Conservation (phyloP, 2,888 invertebrate genomes). For the Spialia ferax region DNA sequence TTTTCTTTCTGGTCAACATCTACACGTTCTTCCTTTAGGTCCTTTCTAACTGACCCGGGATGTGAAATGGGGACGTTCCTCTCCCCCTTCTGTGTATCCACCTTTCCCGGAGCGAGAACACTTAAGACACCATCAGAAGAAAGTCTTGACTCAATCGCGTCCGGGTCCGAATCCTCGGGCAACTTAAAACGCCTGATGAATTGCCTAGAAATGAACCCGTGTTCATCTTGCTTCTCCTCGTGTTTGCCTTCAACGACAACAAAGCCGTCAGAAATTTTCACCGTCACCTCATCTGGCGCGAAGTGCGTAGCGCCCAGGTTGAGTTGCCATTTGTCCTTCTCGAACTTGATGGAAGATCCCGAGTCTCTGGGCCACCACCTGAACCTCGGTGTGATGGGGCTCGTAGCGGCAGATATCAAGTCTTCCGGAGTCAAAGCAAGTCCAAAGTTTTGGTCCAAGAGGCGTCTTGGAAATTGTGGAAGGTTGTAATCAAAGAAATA, state of each 20-base stretch:
- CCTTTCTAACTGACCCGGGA: constrained; percentile 83
- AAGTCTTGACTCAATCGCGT: constrained; percentile 89
- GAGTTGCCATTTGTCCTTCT: constrained; percentile 88
- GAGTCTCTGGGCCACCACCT: constrained; percentile 75
- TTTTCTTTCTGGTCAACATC: too few relatives aligned
- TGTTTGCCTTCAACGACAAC: constrained; percentile 93
- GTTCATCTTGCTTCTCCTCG: constrained; percentile 91
- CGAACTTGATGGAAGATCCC: constrained; percentile 80
- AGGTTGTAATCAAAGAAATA: constrained; percentile 69
- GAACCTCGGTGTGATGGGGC: constrained; percentile 59
- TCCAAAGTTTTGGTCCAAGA: constrained; percentile 78
- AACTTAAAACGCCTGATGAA: constrained; percentile 91
- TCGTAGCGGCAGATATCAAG: constrained; percentile 59
- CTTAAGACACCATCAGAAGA: constrained; percentile 93
- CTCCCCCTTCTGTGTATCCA: constrained; percentile 68
- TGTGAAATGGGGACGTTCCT: constrained; percentile 86
- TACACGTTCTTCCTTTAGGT: constrained; percentile 52
- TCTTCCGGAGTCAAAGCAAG: constrained; percentile 75
- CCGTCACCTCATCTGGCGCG: constrained; percentile 91
- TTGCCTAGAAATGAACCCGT: constrained; percentile 91
- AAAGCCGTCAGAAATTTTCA: constrained; percentile 90
- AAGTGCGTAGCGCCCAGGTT: constrained; percentile 93
- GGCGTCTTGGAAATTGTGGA: constrained; percentile 69
- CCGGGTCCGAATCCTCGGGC: constrained; percentile 90
- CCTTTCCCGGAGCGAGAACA: constrained; percentile 87